Conservation (phyloP, 2,797 vertebrate genomes). For the Chrosomus eos region DNA sequence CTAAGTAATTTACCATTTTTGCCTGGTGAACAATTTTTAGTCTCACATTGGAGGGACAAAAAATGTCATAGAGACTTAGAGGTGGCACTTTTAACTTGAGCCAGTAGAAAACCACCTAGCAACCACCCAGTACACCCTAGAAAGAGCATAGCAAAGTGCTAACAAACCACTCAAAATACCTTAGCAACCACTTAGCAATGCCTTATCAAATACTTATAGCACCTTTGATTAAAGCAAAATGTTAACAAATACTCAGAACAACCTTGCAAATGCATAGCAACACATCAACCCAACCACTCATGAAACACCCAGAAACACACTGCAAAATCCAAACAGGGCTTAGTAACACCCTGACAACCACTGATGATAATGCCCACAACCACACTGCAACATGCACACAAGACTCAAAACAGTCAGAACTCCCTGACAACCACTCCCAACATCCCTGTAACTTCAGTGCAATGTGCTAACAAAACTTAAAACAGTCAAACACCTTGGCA, state of each 20-base stretch:
- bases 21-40: background rate
- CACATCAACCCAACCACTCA: background rate
- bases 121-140: background rate
- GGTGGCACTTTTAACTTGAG: background rate
- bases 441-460: background rate
- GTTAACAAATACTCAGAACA: background rate
- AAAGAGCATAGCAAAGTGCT: background rate
- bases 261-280: background rate
- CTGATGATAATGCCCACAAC: background rate
- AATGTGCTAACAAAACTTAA: background rate
- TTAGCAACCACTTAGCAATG: background rate
- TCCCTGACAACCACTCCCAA: background rate
- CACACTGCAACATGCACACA: too few species aligned
- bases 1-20: background rate
- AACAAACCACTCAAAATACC: background rate
- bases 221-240: background rate
- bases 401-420: too few species aligned
- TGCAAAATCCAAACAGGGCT: background rate
- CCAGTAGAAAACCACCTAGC: background rate
- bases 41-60: background rate
- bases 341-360: background rate
- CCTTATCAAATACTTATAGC: background rate
- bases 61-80: background rate
- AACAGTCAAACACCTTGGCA: background rate
- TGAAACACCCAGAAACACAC: background rate